Evolutionary conservation across 1,140 invertebrate genomes (phyloP), one percentile per base, ranked within the genome.

Genomic region (Drosophila pallidifrons): DNA sequence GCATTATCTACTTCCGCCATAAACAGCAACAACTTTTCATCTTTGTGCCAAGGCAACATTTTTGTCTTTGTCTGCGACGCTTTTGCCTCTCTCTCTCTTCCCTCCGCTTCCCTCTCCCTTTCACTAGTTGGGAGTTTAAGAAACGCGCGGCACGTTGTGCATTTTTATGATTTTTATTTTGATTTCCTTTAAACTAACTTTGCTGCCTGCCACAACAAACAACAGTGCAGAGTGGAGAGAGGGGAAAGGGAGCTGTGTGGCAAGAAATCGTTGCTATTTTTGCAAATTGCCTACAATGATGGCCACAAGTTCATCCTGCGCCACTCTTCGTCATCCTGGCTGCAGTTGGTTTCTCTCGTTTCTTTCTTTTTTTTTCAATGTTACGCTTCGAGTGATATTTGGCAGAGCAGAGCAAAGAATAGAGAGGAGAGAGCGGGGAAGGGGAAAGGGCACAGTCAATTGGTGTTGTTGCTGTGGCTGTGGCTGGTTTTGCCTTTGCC

Each of bases 121-220:
- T 32, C 1, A 7, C 30, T 32, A 32, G n/a, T 41, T n/a, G 57
- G 49, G 49, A 70, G 66, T 75, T 77, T 77, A 68, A 63, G 63
- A 66, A 66, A 74, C 74, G 61, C 73, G 76, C 69, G 85, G 55
- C 85, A 88, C 85, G 81, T 71, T 88, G 81, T 79, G 85, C 85
- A 88, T 89, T 88, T 88, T 88, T 88, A 88, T 88, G 85, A 88
- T 88, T 88, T 88, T 89, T 88, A 89, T 88, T 88, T 89, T 88
- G 83, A 88, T 88, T 88, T 88, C 81, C 85, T 88, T 88, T 88
- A 88, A 88, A 88, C 85, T 88, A 89, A 89, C 77, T 89, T 83
- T 60, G 64, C 68, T 59, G 68, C 47, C 60, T 76, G 59, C 60
- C 51, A 59, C 67, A 63, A 70, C 72, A 70, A 69, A 46, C 68